Percentiles rank a stretch among this genome's conserved stretches.
Evolutionary conservation across 2,888 invertebrate genomes (phyloP).

Genomic region (Campoplex capitator): DNA sequence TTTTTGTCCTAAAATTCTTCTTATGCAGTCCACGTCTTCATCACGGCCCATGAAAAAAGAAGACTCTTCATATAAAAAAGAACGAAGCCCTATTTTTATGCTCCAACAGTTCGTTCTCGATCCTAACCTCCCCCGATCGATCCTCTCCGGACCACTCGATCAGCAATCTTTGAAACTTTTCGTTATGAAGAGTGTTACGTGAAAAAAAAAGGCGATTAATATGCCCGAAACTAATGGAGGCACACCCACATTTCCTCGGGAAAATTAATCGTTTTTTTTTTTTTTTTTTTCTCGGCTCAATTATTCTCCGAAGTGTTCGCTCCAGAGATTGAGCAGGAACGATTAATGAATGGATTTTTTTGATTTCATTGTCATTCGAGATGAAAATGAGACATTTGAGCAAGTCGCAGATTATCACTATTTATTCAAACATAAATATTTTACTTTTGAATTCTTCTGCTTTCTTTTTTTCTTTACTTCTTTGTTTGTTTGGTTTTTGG

Average conservation of each 20-base stretch:
- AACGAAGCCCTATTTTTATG: slow-evolving; percentile 14
- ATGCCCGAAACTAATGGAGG: slow-evolving; percentile 36
- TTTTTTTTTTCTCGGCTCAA: not conserved
- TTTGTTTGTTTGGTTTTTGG: not conserved
- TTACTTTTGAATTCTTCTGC: not conserved
- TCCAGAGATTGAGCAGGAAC: not conserved
- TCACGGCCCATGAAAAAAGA: slow-evolving; percentile 21
- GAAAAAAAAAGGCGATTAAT: not conserved
- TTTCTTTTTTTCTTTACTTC: not conserved
- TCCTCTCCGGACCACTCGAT: slow-evolving; percentile 22
- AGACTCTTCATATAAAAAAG: not conserved
- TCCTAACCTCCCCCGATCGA: slow-evolving; percentile 27
- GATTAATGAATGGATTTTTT: slow-evolving; percentile 1
- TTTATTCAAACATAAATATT: not conserved
- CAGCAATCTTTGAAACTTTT: slow-evolving; percentile 36
- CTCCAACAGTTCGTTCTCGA: not conserved
- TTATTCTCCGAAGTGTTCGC: slow-evolving; percentile 11
- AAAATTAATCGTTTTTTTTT: slow-evolving; percentile 42
- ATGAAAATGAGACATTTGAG: not conserved
- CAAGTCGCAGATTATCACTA: not conserved
- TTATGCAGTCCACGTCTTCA: slow-evolving; percentile 53
- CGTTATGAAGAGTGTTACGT: not conserved
- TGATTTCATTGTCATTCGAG: not conserved
- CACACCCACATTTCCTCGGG: not conserved
- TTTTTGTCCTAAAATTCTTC: not conserved